Percentiles rank a stretch among this genome's conserved stretches.
Conservation (phyloP, 2,113 vertebrate species). For the Anoura caudifer region DNA sequence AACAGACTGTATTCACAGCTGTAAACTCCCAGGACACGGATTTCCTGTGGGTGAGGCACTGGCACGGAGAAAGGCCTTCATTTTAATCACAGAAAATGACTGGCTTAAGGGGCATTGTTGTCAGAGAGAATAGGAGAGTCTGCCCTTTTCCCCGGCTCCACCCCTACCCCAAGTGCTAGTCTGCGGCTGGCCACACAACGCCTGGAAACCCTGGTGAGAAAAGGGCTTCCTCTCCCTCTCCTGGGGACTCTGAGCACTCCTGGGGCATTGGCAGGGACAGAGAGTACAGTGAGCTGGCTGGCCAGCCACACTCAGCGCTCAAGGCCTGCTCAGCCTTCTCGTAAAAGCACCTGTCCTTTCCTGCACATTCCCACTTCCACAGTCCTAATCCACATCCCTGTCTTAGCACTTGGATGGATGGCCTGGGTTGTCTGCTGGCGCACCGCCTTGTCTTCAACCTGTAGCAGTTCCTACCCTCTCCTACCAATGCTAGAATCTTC, state of each 20-base stretch:
- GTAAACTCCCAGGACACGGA: conserved; percentile 9
- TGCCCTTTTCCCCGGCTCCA: conserved; percentile 13
- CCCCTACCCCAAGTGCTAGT: conserved; percentile 48
- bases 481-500: neutral
- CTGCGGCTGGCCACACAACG: conserved; percentile 37
- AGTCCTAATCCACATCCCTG: rapidly evolving
- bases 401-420: neutral
- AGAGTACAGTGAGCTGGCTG: neutral
- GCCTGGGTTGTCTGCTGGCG: neutral
- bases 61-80: neutral
- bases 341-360: neutral
- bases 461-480: neutral
- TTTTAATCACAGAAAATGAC: conserved; percentile 51
- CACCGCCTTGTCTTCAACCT: neutral
- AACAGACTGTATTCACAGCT: conserved; percentile 48
- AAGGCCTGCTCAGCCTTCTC: neutral
- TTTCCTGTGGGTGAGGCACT: conserved; percentile 62
- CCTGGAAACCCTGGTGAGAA: conserved; percentile 63
- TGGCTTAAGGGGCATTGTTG: conserved; percentile 54
- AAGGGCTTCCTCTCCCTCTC: conserved; percentile 58
- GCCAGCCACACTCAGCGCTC: too few species aligned
- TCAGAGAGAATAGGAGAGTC: conserved; percentile 42
- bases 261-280: neutral
- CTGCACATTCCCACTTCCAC: neutral
- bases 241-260: neutral